Conservation (phyloP, 2,797 vertebrate genomes). For the Pantherophis vulpinus region DNA sequence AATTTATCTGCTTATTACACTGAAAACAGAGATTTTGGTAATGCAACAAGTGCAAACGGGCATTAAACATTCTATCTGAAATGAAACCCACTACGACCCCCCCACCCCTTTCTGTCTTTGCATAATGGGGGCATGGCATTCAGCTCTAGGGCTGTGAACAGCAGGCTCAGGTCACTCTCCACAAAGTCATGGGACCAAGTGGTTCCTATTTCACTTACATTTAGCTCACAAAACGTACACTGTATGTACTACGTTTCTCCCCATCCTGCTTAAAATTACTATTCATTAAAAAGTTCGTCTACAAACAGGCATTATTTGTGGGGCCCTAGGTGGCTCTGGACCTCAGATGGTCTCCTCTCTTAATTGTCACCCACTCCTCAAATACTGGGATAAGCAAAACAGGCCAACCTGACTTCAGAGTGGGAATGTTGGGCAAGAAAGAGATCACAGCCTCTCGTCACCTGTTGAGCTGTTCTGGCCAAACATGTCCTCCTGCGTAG, state of each 20-base stretch:
- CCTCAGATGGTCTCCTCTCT: background rate
- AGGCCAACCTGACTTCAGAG: background rate
- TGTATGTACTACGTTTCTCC: background rate
- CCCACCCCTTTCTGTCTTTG: background rate
- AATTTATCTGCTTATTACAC: background rate
- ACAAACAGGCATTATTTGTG: background rate
- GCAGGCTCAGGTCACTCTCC: background rate
- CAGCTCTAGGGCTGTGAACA: background rate
- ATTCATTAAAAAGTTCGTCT: background rate
- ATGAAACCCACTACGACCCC: background rate
- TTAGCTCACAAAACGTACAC: background rate
- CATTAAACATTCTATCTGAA: background rate
- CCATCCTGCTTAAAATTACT: background rate
- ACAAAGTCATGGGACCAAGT: background rate
- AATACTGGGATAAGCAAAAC: background rate
- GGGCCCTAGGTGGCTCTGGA: background rate
- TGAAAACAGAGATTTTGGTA: background rate
- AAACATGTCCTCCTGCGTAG: slow-evolving; percentile 89
- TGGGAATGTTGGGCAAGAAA: slow-evolving; percentile 13
- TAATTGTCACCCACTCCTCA: background rate
- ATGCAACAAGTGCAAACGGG: background rate
- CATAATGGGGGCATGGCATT: background rate
- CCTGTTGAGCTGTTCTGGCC: slow-evolving; percentile 74
- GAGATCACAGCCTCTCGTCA: slow-evolving; percentile 36
- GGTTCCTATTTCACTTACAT: background rate